Conservation (phyloP, 2,113 vertebrate species). For the Spilogale gracilis region DNA sequence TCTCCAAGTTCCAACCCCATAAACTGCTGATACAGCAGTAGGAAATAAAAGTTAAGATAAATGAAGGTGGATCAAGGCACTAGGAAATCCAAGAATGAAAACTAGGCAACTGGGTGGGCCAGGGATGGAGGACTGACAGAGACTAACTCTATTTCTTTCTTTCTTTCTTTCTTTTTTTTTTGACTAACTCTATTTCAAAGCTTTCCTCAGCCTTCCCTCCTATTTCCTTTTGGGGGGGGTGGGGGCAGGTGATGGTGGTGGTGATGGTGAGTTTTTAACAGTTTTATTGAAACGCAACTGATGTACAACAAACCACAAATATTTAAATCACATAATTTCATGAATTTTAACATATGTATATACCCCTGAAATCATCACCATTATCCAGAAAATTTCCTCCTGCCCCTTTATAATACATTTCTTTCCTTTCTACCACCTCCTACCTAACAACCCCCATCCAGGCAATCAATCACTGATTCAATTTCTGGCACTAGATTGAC, state of each 20-base stretch:
- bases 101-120: not conserved
- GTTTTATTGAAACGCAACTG: not conserved
- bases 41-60: conserved; percentile 33
- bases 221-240: not conserved
- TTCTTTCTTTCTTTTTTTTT: too few species aligned
- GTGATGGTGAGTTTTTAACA: not conserved
- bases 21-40: not conserved
- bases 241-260: not conserved
- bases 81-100: conserved; percentile 6
- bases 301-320: not conserved
- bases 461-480: not conserved
- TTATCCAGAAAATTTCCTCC: not conserved
- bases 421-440: not conserved
- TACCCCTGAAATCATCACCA: not conserved
- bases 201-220: not conserved
- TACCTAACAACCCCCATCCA: too few species aligned
- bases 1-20: not conserved
- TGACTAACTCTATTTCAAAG: not conserved
- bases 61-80: not conserved
- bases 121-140: not conserved
- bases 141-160: not conserved
- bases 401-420: not conserved
- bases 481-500: not conserved
- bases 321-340: conserved; percentile 34
- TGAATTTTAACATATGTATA: not conserved